Base-by-base conservation (phyloP, 2,888 invertebrate genomes). In the Nasonovia ribisnigri region DNA sequence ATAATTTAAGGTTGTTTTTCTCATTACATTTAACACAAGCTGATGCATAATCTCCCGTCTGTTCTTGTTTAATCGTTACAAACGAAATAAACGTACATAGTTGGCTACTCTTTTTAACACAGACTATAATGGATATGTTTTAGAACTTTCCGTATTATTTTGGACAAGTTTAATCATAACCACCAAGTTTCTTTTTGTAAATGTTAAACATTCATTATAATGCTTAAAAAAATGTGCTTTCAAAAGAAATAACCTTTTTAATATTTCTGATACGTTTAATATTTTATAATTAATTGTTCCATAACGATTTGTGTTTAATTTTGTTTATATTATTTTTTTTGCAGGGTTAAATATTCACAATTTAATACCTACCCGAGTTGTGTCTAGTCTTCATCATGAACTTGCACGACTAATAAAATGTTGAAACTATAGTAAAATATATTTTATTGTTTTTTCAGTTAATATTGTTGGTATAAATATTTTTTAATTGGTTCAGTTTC, bases 41-140 rank as follows among this genome's bases (percentile, higher is more conserved):
- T 92, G 92, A 92, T 67, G 88, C 92, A 51, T 92, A 87, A 92
- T 92, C 48, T 88, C 51, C 20, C 46, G 88, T 88, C 88, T 88
- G 87, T 92, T 92, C 88, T 67, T 51, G 51, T 92, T 92, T 88
- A 92, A 92, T 87, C 92, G 48, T 92, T 92, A 88, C 92, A 92
- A 67, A 92, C 88, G 67, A 67, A 91, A 92, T 87, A 60, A 87
- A 92, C 92, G 87, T 60, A 92, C 57, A 46, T 87, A 92, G 86
- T 51, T 42, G 67, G 51, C 51, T 88, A 88, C 42, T 92, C 88
- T 88, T 88, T 88, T 60, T n/a, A 88, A 67, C 87, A n/a, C 88
- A 67, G 51, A 51, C 29, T 90, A 84, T 93, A 90, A 90, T 90
- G 90, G 29, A 90, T 93, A 46, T 57, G 88, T 90, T 86, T 46